Conservation (phyloP, 2,113 vertebrate genomes). For the Benitochromis conjunctus region DNA sequence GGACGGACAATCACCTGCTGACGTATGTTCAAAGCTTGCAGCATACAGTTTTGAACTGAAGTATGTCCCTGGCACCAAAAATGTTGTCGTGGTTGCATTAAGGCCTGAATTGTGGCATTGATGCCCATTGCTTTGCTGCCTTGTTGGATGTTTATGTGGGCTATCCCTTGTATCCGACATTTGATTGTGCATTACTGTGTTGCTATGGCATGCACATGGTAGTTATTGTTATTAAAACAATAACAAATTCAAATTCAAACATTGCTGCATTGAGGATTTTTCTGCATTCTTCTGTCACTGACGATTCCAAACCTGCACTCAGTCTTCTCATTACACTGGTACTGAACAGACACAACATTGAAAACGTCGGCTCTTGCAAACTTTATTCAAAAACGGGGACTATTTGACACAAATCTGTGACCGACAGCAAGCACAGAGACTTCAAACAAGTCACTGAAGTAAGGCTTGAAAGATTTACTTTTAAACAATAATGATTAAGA, state of each 20-base stretch:
- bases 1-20: too few species aligned
- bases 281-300: background rate
- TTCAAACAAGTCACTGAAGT: background rate
- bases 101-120: background rate
- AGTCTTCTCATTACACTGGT: background rate
- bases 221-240: background rate
- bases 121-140: background rate
- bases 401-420: background rate
- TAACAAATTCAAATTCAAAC: background rate
- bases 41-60: background rate
- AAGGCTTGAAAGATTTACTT: background rate
- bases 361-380: background rate
- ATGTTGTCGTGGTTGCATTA: background rate
- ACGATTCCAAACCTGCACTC: background rate
- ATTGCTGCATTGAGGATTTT: background rate
- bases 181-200: background rate
- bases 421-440: background rate
- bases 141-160: background rate
- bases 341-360: background rate
- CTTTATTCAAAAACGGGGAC: background rate
- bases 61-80: background rate
- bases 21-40: background rate
- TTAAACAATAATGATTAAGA: background rate
- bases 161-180: background rate
- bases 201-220: background rate